These are phyloP conservation scores for Pyrgus malvae DNA, from an alignment of 2,888 invertebrate genomes.

Conservation along the genomic window DNA sequence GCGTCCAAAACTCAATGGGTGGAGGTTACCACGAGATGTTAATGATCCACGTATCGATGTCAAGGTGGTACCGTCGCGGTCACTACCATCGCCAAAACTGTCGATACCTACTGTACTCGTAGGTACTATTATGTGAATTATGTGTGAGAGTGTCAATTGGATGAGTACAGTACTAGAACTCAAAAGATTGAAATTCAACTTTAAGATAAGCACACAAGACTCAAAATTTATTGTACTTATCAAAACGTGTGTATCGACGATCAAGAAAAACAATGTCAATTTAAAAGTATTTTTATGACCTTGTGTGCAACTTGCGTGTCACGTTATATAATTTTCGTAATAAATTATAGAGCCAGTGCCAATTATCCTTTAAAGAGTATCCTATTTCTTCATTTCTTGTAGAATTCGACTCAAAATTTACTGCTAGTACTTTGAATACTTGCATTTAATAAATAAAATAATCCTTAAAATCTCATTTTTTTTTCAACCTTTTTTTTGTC, in stretches of 20 bases:
- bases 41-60: constrained; percentile 37
- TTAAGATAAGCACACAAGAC: neutral
- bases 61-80: constrained; percentile 32
- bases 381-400: too few species aligned
- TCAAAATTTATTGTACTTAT: too few species aligned
- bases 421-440: too few species aligned
- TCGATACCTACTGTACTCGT: constrained; percentile 12
- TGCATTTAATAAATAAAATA: too few species aligned
- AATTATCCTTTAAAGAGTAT: neutral
- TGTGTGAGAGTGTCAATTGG: constrained; percentile 21
- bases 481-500: too few species aligned
- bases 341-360: neutral
- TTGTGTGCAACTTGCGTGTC: neutral
- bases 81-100: constrained; percentile 28
- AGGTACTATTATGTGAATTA: constrained; percentile 22
- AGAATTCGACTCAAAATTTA: too few species aligned
- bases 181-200: neutral
- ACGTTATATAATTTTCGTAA: constrained; percentile 17
- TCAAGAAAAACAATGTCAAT: constrained; percentile 4
- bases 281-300: constrained; percentile 9
- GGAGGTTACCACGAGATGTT: constrained; percentile 35
- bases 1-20: constrained; percentile 32
- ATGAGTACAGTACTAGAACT: neutral
- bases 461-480: too few species aligned
- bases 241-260: neutral